These are phyloP conservation scores for Neria commutata DNA, from an alignment of 2,888 invertebrate genomes.

Conservation along the genomic window DNA sequence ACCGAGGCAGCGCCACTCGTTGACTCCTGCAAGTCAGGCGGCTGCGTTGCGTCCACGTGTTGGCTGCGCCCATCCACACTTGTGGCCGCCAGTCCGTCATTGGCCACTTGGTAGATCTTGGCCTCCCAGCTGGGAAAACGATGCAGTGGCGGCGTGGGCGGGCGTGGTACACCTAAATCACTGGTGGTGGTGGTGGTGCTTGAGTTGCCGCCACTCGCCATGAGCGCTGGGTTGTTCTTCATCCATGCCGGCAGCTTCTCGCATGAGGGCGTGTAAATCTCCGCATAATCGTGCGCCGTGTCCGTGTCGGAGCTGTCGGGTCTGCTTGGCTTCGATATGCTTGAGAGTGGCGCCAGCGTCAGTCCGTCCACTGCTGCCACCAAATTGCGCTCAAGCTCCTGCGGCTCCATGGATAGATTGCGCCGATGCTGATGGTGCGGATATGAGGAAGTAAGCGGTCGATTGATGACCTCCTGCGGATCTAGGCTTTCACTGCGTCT, in stretches of 20 bases:
- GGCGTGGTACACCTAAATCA: slow-evolving; percentile 63
- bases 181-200: slow-evolving; percentile 62
- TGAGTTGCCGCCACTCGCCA: slow-evolving; percentile 65
- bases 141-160: slow-evolving; percentile 90
- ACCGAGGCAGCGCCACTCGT: slow-evolving; percentile 33
- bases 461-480: slow-evolving; percentile 56
- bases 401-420: slow-evolving; percentile 62
- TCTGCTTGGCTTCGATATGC: slow-evolving; percentile 44
- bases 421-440: slow-evolving; percentile 60
- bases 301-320: slow-evolving; percentile 68
- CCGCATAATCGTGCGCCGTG: slow-evolving; percentile 85
- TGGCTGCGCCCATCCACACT: slow-evolving; percentile 24
- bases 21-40: slow-evolving; percentile 12
- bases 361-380: slow-evolving; percentile 66
- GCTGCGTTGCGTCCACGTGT: slow-evolving; percentile 2
- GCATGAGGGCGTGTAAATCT: slow-evolving; percentile 90
- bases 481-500: slow-evolving; percentile 61
- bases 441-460: slow-evolving; percentile 56
- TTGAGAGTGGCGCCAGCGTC: slow-evolving; percentile 63
- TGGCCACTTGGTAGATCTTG: slow-evolving; percentile 89
- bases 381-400: slow-evolving; percentile 64
- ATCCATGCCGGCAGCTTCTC: slow-evolving; percentile 72
- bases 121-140: slow-evolving; percentile 94
- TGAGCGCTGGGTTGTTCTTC: slow-evolving; percentile 62
- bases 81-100: slow-evolving; percentile 65